These are phyloP conservation scores for Chymomyza fuscimana DNA, from an alignment of 2,888 invertebrate genomes.

Conservation along the genomic window DNA sequence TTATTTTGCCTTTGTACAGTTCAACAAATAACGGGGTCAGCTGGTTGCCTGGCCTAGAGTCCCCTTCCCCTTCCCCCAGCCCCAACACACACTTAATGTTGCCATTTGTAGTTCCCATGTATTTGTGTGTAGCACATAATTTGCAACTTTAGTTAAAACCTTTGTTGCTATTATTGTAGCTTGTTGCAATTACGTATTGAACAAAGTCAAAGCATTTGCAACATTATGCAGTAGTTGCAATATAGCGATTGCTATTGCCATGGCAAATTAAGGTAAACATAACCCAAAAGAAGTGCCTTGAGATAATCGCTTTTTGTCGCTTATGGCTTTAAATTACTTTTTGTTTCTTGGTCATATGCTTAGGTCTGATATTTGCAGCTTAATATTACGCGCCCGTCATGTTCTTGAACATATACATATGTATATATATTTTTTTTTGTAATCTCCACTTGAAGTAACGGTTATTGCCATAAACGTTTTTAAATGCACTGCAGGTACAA, in stretches of 20 bases:
- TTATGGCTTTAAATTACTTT: not conserved
- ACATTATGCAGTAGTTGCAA: constrained; percentile 16
- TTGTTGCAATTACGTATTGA: constrained; percentile 49
- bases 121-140: constrained; percentile 3
- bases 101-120: not conserved
- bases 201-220: not conserved
- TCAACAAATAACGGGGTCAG: constrained; percentile 71
- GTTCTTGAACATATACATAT: constrained; percentile 56
- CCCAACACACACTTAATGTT: constrained; percentile 5
- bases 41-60: constrained; percentile 24
- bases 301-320: not conserved
- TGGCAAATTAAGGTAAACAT: constrained; percentile 40
- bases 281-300: not conserved
- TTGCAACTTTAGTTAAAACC: not conserved
- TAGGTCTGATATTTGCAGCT: constrained; percentile 42
- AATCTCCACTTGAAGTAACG: not conserved
- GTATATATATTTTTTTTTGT: not conserved
- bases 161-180: constrained; percentile 41
- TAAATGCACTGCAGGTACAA: constrained; percentile 45
- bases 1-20: constrained; percentile 52
- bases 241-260: constrained; percentile 27
- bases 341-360: constrained; percentile 16
- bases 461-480: constrained; percentile 26
- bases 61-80: not conserved
- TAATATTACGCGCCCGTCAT: constrained; percentile 28